Percentiles rank a stretch among this genome's conserved stretches.
Evolutionary conservation across 1,140 invertebrate species (phyloP).

Genomic region (Neodiprion virginianus): DNA sequence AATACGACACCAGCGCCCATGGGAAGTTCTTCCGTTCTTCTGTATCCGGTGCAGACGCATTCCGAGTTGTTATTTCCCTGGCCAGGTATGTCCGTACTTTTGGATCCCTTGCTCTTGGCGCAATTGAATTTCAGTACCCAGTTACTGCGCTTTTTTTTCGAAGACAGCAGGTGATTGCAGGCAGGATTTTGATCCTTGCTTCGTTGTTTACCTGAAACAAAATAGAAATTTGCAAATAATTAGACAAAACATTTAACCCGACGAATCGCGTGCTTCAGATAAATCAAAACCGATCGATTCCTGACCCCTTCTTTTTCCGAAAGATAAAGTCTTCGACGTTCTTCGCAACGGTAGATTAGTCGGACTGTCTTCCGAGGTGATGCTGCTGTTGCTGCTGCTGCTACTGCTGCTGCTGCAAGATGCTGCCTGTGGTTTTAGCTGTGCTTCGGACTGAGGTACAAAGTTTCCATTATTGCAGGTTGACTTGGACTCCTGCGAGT

Average conservation of each 20-base stretch:
- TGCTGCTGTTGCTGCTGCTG: constrained; percentile 54
- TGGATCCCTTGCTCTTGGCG: constrained; percentile 63
- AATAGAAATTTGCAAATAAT: background rate
- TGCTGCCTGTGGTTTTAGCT: constrained; percentile 42
- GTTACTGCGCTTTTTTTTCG: constrained; percentile 66
- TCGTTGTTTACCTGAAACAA: constrained; percentile 51
- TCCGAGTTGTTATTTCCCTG: constrained; percentile 59
- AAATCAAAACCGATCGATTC: constrained; percentile 12
- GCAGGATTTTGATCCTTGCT: constrained; percentile 55
- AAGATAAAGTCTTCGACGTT: constrained; percentile 58
- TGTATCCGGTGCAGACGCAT: constrained; percentile 70
- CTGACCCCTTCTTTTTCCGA: constrained; percentile 55
- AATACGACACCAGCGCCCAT: constrained; percentile 63
- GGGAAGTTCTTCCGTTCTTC: constrained; percentile 65
- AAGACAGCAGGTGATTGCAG: constrained; percentile 56
- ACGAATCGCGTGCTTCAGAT: background rate
- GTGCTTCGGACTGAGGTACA: constrained; percentile 30
- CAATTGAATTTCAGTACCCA: constrained; percentile 71
- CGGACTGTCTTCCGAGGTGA: constrained; percentile 56
- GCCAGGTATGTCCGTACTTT: constrained; percentile 58
- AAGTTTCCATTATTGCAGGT: constrained; percentile 54
- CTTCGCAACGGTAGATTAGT: constrained; percentile 53
- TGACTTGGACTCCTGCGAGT: constrained; percentile 50
- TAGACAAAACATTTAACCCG: background rate
- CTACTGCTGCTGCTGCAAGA: constrained; percentile 46